These are phyloP conservation scores for Paramormyrops hopkinsi DNA, from an alignment of 2,797 vertebrate genomes.

Conservation along the genomic window DNA sequence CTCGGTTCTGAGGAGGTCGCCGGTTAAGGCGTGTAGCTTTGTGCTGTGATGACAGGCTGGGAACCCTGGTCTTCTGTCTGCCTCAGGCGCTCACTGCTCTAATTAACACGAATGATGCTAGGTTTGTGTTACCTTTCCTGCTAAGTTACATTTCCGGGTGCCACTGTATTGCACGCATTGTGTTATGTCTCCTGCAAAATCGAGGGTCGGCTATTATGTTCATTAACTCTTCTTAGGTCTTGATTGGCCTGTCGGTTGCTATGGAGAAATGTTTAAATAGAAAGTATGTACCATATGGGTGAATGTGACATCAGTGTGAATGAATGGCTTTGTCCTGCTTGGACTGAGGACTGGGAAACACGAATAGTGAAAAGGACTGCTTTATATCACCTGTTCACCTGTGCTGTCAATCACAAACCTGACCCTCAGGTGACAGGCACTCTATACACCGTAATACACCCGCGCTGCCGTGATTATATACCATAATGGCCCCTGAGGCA, in stretches of 20 bases:
- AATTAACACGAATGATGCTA: not conserved
- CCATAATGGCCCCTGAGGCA: not conserved
- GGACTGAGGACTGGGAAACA: not conserved
- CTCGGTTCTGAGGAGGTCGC: not conserved
- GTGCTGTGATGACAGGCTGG: not conserved
- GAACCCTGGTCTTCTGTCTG: not conserved
- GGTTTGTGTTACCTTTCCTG: slow-evolving; percentile 1
- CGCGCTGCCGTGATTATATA: not conserved
- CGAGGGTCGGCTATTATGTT: not conserved
- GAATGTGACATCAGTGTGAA: not conserved
- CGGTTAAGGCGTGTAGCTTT: not conserved
- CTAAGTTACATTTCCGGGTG: slow-evolving; percentile 1
- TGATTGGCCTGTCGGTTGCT: not conserved
- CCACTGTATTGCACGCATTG: not conserved
- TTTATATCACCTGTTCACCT: not conserved
- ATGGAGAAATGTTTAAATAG: not conserved
- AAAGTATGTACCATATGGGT: not conserved
- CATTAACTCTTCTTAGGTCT: not conserved
- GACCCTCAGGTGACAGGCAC: not conserved
- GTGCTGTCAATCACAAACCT: not conserved
- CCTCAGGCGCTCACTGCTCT: not conserved
- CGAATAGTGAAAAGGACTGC: not conserved
- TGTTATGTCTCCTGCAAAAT: not conserved
- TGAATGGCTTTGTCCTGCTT: not conserved
- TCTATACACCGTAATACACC: not conserved